Evolutionary conservation across 2,888 invertebrate species (phyloP).

Genomic region (Creontiades dilutus): DNA sequence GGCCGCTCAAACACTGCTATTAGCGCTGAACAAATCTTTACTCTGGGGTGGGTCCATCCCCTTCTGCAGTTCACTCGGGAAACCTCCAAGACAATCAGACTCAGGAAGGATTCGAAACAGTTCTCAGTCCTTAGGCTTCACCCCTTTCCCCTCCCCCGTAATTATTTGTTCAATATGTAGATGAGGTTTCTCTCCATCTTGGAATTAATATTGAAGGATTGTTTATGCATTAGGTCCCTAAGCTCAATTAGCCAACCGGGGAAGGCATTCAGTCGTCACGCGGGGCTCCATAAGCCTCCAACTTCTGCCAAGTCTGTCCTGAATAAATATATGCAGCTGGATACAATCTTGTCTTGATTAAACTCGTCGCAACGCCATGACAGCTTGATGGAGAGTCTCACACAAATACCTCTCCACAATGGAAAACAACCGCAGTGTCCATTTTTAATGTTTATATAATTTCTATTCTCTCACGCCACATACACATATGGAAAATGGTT

Average conservation of each 20-base stretch:
- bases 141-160: slow-evolving; percentile 10
- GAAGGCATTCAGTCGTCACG: slow-evolving; percentile 61
- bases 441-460: neutral
- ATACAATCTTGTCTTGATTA: slow-evolving; percentile 61
- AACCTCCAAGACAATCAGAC: slow-evolving; percentile 11
- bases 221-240: slow-evolving; percentile 68
- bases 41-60: neutral
- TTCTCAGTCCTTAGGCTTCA: neutral
- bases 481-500: neutral
- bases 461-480: neutral
- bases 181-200: slow-evolving; percentile 63
- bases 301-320: slow-evolving; percentile 40
- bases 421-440: neutral
- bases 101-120: neutral
- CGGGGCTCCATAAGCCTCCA: neutral
- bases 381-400: neutral
- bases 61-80: neutral
- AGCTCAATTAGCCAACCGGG: slow-evolving; percentile 65
- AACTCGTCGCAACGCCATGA: slow-evolving; percentile 31
- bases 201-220: slow-evolving; percentile 69
- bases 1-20: neutral
- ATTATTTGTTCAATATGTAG: slow-evolving; percentile 72
- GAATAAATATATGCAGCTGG: slow-evolving; percentile 58
- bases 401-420: neutral
- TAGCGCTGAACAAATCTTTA: slow-evolving; percentile 2